Evolutionary conservation across 1,140 invertebrate genomes (phyloP).

Genomic region (Saccostrea cuccullata): DNA sequence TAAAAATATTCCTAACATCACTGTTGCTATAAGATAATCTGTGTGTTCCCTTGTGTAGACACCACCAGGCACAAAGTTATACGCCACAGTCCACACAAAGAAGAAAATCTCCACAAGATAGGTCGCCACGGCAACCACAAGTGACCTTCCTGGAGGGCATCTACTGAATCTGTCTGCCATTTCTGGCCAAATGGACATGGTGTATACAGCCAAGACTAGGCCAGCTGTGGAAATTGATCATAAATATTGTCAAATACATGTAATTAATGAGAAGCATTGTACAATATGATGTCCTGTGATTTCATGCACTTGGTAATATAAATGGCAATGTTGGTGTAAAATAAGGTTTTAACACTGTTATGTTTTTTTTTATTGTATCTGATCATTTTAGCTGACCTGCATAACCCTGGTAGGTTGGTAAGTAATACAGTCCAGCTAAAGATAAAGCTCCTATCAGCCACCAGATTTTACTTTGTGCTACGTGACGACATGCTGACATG

Average conservation of each 20-base stretch:
- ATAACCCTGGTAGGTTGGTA: slow-evolving; percentile 71
- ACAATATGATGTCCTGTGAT: too few species aligned
- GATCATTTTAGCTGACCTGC: slow-evolving; percentile 59
- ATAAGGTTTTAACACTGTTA: not conserved
- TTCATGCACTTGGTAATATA: too few species aligned
- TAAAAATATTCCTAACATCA: slow-evolving; percentile 66
- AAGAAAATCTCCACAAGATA: slow-evolving; percentile 77
- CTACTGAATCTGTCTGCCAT: slow-evolving; percentile 67
- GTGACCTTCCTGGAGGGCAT: slow-evolving; percentile 71
- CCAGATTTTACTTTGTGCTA: slow-evolving; percentile 66
- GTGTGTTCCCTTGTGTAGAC: slow-evolving; percentile 78
- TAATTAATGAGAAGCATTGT: too few species aligned
- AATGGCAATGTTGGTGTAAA: too few species aligned
- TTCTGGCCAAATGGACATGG: slow-evolving; percentile 76
- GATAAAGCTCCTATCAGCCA: slow-evolving; percentile 66
- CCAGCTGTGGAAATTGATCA: slow-evolving; percentile 72
- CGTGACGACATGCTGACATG: slow-evolving; percentile 62
- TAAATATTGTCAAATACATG: too few species aligned
- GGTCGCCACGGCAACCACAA: slow-evolving; percentile 71
- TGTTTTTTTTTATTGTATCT: not conserved
- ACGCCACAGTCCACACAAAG: slow-evolving; percentile 79
- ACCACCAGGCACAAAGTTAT: slow-evolving; percentile 79
- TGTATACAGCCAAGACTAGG: slow-evolving; percentile 71
- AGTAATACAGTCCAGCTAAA: slow-evolving; percentile 68
- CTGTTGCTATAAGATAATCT: slow-evolving; percentile 71